Evolutionary conservation across 2,797 vertebrate species (phyloP), one percentile per base, ranked within the genome.

Genomic region (Rhabdomys pumilio): DNA sequence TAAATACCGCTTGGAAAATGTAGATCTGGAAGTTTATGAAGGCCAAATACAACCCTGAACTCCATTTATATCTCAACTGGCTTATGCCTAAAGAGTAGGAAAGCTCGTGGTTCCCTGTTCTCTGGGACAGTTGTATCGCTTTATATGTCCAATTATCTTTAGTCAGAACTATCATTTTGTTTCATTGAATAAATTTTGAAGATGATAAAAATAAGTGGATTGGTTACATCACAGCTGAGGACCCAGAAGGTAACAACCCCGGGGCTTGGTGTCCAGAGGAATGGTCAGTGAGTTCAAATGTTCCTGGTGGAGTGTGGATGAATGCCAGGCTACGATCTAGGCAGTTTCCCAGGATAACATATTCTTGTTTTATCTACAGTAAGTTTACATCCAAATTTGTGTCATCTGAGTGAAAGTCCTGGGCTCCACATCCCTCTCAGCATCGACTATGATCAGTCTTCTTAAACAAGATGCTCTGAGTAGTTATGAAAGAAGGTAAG

Each of bases 101-200:
- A 82, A 50, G 77, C 34, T 38, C n/a, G 61, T 6, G 50, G 3
- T 38, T 69, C 53, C 50, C 67, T 83, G 7, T 61, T 44, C n/a
- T 14, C 92, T 87, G 83, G 24, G 17, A 83, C 47, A 67, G 20
- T 53, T 91, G 61, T 2, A 72, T 55, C 73, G 22, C 20, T 9
- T 91, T 89, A 61, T 4, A 41, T 38, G 91, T 67, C 61, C 67
- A 80, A 83, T 69, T 12, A 93, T 59, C 44, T 44, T 95, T 10
- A 86, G 9, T 90, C 8, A 72, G 67, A 34, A 90, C n/a, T 24
- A 6, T 34, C 59, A 90, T 55, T 94, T n/a, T 57, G 34, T 75
- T 94, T 94, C 55, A 96, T 93, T 19, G 81, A 87, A 31, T 96
- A 69, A 26, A 89, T 17, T 80, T 44, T 84, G 19, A 29, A 85